Base-by-base conservation (phyloP, 1,140 invertebrate species). In the Harlomillsia oculata region DNA sequence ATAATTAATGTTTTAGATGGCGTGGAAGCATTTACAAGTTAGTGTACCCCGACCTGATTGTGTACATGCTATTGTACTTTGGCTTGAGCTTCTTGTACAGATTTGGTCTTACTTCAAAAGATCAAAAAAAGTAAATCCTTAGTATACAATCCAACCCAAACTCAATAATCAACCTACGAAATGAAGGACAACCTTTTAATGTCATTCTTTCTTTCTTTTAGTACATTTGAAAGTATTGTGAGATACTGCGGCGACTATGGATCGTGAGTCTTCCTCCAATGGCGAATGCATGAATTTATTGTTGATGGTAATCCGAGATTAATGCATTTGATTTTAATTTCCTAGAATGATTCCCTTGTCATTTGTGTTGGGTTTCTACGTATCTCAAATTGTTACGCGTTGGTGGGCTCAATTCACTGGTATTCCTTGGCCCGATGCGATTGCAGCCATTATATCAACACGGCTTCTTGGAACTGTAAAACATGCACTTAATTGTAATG, bases 311-410 rank as follows among this genome's bases (percentile, higher is more conserved):
- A 20, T 40, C 5, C n/a, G 20, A 40, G 14, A 16, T 6, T 16
- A 40, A 16, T 40, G 20, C 20, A 18, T 23, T 21, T 28, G 21
- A 23, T 16, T 13, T 8, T 6, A 40, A 37, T 26, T 9, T 70
- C 16, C 65, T 68, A 2, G 63, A 56, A 23, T 73, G 18, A 74
- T 76, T 34, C 75, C 75, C 2, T 51, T 76, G 20, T 71, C 73
- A 2, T 77, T 77, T 60, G 67, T 77, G 8, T 63, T 77, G 20
- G 75, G 76, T 26, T 76, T 76, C 59, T 79, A 78, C 63, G 73
- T 78, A 5, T 72, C 74, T 5, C 67, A 77, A 40, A 72, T 78
- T 16, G 70, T 77, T 5, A 72, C 72, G 18, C 53, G 76, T 56
- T 78, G 75, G 75, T 78, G 75, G 75, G 68, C 71, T 37, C 73